Conservation (phyloP, 1,140 invertebrate species). For the Tribolium castaneum region DNA sequence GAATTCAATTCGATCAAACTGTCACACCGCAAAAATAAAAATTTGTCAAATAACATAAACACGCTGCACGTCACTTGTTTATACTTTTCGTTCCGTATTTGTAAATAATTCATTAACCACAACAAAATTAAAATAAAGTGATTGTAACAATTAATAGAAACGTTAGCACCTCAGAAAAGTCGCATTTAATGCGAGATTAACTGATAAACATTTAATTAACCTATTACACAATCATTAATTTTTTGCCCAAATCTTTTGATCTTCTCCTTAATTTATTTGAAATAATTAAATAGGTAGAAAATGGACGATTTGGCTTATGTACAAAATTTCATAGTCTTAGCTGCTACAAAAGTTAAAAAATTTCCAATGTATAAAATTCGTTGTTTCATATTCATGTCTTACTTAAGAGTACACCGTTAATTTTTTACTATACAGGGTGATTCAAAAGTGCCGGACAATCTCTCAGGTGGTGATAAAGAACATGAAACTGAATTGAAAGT, state of each 20-base stretch:
- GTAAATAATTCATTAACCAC: neutral
- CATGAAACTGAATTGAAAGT: too few species aligned
- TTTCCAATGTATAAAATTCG: too few species aligned
- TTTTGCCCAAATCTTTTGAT: neutral
- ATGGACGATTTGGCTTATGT: too few species aligned
- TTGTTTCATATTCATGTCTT: too few species aligned
- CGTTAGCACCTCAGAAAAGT: neutral
- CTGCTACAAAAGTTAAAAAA: too few species aligned
- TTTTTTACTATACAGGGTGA: too few species aligned
- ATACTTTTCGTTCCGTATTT: neutral
- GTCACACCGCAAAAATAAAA: constrained; percentile 4
- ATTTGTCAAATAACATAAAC: constrained; percentile 1
- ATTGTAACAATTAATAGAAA: neutral
- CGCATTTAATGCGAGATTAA: neutral
- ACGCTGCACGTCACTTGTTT: neutral
- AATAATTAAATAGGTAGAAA: too few species aligned
- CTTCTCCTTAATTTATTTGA: too few species aligned
- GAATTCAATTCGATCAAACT: constrained; percentile 6
- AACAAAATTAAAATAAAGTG: neutral
- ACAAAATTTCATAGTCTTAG: too few species aligned
- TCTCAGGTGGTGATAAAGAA: too few species aligned
- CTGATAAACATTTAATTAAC: neutral
- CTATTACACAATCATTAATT: neutral
- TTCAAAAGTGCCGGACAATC: too few species aligned
- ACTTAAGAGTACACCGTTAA: too few species aligned